Evolutionary conservation across 2,113 vertebrate genomes (phyloP), one percentile per base, ranked within the genome.

Genomic region (Arvicanthis niloticus): DNA sequence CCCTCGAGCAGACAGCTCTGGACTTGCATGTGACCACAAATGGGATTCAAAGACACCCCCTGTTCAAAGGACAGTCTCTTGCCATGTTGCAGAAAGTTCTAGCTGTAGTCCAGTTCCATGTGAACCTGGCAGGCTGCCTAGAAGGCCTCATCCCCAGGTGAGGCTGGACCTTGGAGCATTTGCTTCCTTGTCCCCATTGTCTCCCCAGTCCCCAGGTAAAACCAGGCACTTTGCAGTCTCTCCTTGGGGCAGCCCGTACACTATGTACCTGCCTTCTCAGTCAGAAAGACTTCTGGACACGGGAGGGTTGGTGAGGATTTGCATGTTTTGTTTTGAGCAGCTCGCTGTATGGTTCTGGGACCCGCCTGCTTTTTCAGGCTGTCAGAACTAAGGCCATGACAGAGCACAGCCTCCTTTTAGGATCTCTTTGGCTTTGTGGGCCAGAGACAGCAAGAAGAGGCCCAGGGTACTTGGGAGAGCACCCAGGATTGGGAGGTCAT

Each of bases 11-110:
- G 72, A 77, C 93, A 93, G 60, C 68, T 93, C 92, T 91, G 94
- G 68, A 91, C 93, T 86, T 95, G 81, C 67, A 34, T 0, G 26
- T 90, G 86, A 87, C 81, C 94, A 93, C 88, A 91, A 65, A 92
- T 75, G n/a, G 76, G 78, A 78, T 88, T 86, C n/a, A 62, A 93
- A 67, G 81, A 80, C 40, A 70, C 86, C 91, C 65, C 58, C 65
- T 89, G 82, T 60, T 91, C 77, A 89, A 45, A 85, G 1, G 24
- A 88, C 90, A 89, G 34, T 34, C 42, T 48, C 19, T 1, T 40
- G 60, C 3, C n/a, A n/a, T 42, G 53, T 68, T 62, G 53, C 70
- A 40, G 12, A 37, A 42, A 22, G 62, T 21, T 37, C 24, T 40
- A 76, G 84, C 62, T 0, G 3, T 4, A 5, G 53, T 37, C 73